phyloP scores from a whole-genome alignment of 2,888 invertebrate genomes.

The Clitarchus hookeri region DNA sequence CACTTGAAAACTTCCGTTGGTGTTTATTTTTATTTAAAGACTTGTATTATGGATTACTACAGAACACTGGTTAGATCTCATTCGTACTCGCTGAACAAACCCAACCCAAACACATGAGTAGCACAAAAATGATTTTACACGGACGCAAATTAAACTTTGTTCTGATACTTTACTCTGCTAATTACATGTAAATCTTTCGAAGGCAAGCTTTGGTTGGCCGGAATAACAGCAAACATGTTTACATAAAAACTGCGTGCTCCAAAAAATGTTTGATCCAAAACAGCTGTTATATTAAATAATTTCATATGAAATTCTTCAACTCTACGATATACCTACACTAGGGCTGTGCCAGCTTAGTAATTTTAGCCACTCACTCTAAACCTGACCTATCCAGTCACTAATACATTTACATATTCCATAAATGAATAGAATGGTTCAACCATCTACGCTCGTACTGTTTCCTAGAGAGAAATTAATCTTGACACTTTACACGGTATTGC shows the following conservation, averaged over 20 bases:
- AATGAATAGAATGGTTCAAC: no score
- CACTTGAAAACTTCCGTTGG: no score
- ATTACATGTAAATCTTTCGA: constrained; percentile 19
- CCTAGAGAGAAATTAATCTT: no score
- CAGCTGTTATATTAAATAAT: background rate
- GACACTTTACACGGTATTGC: no score
- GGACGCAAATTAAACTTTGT: constrained; percentile 21
- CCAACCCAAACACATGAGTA: background rate
- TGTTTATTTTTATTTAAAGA: no score
- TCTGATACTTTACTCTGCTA: background rate
- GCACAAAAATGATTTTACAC: background rate
- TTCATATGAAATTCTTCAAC: background rate
- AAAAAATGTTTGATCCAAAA: constrained; percentile 3
- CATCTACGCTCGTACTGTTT: no score
- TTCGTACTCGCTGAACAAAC: background rate
- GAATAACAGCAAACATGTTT: constrained; percentile 35
- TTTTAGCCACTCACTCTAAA: no score
- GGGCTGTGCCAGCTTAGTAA: background rate
- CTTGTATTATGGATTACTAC: no score
- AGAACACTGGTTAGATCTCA: no score
- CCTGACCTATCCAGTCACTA: no score
- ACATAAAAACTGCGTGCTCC: constrained; percentile 1
- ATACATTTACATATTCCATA: no score
- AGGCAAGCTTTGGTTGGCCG: constrained; percentile 41
- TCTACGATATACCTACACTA: background rate